Evolutionary conservation across 2,113 vertebrate genomes (phyloP), one percentile per base, ranked within the genome.

Genomic region (Maccullochella peelii): DNA sequence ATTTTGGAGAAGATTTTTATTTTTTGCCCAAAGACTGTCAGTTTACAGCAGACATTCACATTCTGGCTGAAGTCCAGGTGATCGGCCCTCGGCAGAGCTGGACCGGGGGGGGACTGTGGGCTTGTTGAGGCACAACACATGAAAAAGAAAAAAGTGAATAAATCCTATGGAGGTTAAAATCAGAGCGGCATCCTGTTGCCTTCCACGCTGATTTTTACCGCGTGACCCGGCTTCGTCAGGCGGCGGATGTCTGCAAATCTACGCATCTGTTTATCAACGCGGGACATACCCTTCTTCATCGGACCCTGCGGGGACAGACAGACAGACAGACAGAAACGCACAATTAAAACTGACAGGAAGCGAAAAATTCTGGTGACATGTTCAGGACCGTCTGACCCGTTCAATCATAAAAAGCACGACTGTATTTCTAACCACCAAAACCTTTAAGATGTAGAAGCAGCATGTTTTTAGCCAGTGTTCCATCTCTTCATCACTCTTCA

Each of bases 151-250:
- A 67, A 79, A 55, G n/a, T 20, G 16, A 36, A 80, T 21, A 84
- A 88, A 72, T 78, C 76, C 86, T 84, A 79, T 0, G 2, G 36
- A n/a, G 36, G 25, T 5, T 65, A 92, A 91, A 86, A 96, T 99
- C 96, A 99, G 95, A 99, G 97, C 0, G 98, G 98, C 98, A 99
- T 99, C 90, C 97, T 96, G 95, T 99, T 99, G 18, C 98, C 98
- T 86, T 99, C 97, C 63, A 99, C 98, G 91, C 98, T 99, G 96
- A 99, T 99, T 93, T 99, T 99, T 47, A 99, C 98, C 2, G 98
- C 98, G 21, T 98, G 98, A 44, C 97, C 97, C 1, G 97, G 94
- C 94, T 98, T 98, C 73, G 96, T 98, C 92, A 98, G 95, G 89
- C 98, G 97, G 67, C 97, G 97, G 93, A 98, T 98, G 93, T 99